Conservation (phyloP, 1,140 invertebrate genomes). For the Eueides isabella region DNA sequence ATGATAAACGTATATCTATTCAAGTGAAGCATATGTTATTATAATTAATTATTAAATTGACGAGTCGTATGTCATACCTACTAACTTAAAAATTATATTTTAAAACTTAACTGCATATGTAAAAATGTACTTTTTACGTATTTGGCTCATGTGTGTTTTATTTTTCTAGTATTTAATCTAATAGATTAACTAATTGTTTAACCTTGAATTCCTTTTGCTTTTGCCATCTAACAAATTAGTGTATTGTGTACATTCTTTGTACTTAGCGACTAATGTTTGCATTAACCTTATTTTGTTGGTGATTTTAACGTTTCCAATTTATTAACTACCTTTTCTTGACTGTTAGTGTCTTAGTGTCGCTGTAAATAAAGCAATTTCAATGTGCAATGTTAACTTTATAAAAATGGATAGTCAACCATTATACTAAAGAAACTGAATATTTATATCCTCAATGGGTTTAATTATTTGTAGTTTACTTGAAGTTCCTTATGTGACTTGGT, state of each 20-base stretch:
- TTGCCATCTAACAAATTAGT: constrained; percentile 18
- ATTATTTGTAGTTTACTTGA: background rate
- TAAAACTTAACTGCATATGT: background rate
- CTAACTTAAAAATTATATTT: background rate
- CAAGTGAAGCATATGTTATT: background rate
- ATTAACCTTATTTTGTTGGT: constrained; percentile 27
- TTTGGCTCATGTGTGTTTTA: background rate
- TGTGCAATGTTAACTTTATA: background rate
- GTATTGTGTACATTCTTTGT: constrained; percentile 1
- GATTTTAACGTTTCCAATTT: constrained; percentile 19
- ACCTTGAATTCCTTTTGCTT: constrained; percentile 17
- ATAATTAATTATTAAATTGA: no score
- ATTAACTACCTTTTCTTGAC: background rate
- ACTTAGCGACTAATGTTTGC: constrained; percentile 24
- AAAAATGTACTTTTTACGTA: background rate
- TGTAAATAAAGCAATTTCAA: constrained; percentile 23
- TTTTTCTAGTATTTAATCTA: constrained; percentile 1
- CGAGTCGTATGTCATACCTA: no score
- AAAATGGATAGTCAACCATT: background rate
- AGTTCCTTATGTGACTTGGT: background rate
- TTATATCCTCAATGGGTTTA: background rate
- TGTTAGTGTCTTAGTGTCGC: background rate
- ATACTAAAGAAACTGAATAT: background rate
- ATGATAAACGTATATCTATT: background rate
- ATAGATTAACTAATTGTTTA: constrained; percentile 3